Evolutionary conservation across 2,888 invertebrate species (phyloP), one percentile per base, ranked within the genome.

Genomic region (Pogonocherus hispidulus): DNA sequence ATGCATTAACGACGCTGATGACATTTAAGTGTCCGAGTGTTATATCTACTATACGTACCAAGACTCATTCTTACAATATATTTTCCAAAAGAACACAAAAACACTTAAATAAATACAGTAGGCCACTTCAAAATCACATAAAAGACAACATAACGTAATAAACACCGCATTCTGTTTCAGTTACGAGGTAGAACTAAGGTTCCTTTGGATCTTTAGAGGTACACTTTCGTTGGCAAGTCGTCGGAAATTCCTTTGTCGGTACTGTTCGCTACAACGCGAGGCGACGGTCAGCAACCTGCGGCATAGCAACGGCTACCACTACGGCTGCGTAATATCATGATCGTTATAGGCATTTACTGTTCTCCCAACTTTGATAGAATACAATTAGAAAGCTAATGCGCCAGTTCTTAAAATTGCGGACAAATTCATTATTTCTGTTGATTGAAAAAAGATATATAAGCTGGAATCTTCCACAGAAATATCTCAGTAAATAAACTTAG

Each of bases 261-360:
- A n/a, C 41, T n/a, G 41, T 41, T 41, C 14, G 6, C 14, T 14
- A 27, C 27, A 27, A 27, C 27, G 27, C 27, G 14, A 14, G 9
- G 16, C 11, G 16, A 1, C 41, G 41, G 41, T 41, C 41, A n/a
- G 1, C 41, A 14, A 41, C 41, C 41, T 41, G 41, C 41, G 41
- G 41, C 41, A 14, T 41, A 41, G 41, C 16, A 41, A 41, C 41
- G 41, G 41, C 41, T n/a, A 41, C 41, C 41, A 41, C n/a, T 41
- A 41, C 41, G 41, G 14, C 41, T 41, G 41, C 41, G 41, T 41
- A 41, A 41, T 14, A 16, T 14, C 5, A 2, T 9, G n/a, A 41
- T 41, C 41, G 41, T 16, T 41, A n/a, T 5, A n/a, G 41, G 5
- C n/a, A 41, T 11, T 11, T 32, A 11, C 32, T 32, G 32, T 8